Evolutionary conservation across 2,113 vertebrate species (phyloP), one percentile per base, ranked within the genome.

Genomic region (Misgurnus anguillicaudatus): DNA sequence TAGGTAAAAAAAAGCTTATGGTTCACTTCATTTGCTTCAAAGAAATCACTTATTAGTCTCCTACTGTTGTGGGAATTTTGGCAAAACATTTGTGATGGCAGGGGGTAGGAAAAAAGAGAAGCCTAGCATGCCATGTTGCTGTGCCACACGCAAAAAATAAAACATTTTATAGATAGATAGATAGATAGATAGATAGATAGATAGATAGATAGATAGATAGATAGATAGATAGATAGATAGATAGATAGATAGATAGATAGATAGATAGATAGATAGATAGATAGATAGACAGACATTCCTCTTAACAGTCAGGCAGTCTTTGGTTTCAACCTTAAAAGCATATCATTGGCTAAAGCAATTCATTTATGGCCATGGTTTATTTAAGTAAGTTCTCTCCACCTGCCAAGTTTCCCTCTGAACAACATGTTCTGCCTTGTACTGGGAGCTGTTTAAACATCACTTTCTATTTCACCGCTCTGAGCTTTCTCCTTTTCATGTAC

Each of bases 351-450:
- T 76, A 48, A n/a, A 21, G 60, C 57, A 51, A 51, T 77, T 74
- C 69, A 57, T 60, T 79, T 31, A 41, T 76, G 72, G 14, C 67
- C 16, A 24, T 19, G 36, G 77, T 69, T 81, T 68, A 78, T 81
- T 79, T 79, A 58, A 45, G 58, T 5, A 75, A 73, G 79, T 19
- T 31, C 24, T 70, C 57, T 63, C 24, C 69, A 41, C 41, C 24
- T 77, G 42, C 57, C 61, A 36, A 31, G 13, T 16, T 24, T 21
- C 8, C 58, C 19, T 69, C 45, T n/a, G 24, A 57, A 47, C 45
- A 55, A 66, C 79, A 65, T 80, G 79, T 51, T 69, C 21, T 39
- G 57, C 77, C 75, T 74, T 75, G 79, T 76, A 71, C 62, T 63
- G 19, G 72, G 57, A 63, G 36, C 63, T 17, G 58, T 77, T 75